Conservation (phyloP, 2,113 vertebrate species). For the Trochalopteron elliotii region DNA sequence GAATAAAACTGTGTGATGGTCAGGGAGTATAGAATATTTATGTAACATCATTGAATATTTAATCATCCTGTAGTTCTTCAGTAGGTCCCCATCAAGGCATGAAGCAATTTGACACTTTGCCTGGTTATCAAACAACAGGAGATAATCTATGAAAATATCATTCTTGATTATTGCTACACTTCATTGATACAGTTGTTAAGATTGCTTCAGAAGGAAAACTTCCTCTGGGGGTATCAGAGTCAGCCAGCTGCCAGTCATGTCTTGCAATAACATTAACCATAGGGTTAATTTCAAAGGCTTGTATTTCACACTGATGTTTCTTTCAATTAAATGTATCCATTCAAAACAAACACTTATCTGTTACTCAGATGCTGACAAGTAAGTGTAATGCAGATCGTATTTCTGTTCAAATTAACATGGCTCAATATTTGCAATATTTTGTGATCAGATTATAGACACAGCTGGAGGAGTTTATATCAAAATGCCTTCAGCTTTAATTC, state of each 20-base stretch:
- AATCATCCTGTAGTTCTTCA: not conserved
- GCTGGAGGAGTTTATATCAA: not conserved
- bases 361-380: not conserved
- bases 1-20: not conserved
- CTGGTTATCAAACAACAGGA: not conserved
- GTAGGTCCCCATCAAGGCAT: not conserved
- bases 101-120: not conserved
- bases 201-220: slow-evolving; percentile 1
- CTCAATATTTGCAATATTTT: slow-evolving; percentile 18
- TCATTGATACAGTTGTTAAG: not conserved
- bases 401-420: not conserved
- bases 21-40: not conserved
- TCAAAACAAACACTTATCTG: not conserved
- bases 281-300: not conserved
- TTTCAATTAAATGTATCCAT: not conserved
- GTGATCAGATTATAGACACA: not conserved
- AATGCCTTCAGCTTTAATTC: slow-evolving; percentile 1
- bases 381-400: not conserved
- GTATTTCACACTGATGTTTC: not conserved
- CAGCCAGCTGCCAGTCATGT: not conserved
- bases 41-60: not conserved
- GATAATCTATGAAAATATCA: not conserved
- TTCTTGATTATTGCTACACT: not conserved
- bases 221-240: not conserved
- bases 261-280: not conserved